phyloP scores from a whole-genome alignment of 2,113 vertebrate species.

The Vireo altiloquus region DNA sequence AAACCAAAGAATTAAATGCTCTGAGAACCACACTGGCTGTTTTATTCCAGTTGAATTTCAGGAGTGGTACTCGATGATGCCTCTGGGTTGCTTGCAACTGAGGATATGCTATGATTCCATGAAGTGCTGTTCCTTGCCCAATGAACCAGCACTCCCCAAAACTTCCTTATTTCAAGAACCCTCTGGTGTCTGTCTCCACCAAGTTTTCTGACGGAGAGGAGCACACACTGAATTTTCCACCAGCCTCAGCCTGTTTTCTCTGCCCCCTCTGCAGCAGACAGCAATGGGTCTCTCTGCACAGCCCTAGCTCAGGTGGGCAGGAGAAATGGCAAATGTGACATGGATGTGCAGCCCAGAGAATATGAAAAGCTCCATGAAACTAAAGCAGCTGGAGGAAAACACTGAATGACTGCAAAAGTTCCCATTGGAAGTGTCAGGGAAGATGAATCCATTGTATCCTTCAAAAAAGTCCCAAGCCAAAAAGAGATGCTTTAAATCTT shows the following conservation, averaged over 20 bases:
- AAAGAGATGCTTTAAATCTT: neutral
- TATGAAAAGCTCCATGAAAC: neutral
- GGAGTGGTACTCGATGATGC: neutral
- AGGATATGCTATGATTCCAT: neutral
- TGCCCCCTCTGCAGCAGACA: neutral
- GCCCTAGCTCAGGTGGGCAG: neutral
- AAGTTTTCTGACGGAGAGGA: neutral
- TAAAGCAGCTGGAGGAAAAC: neutral
- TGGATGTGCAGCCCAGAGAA: neutral
- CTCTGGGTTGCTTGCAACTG: neutral
- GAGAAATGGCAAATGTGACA: neutral
- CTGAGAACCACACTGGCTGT: neutral
- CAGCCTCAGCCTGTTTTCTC: neutral
- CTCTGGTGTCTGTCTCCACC: rapidly evolving
- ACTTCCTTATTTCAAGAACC: neutral
- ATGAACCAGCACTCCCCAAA: neutral
- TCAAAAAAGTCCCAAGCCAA: neutral
- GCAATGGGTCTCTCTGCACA: neutral
- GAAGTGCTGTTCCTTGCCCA: neutral
- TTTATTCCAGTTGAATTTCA: neutral
- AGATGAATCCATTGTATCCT: neutral
- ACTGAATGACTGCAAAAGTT: neutral
- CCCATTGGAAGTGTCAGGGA: neutral
- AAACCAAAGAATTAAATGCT: neutral
- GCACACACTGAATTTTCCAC: neutral